Base-by-base conservation (phyloP, 2,797 vertebrate genomes). In the Picus viridis region DNA sequence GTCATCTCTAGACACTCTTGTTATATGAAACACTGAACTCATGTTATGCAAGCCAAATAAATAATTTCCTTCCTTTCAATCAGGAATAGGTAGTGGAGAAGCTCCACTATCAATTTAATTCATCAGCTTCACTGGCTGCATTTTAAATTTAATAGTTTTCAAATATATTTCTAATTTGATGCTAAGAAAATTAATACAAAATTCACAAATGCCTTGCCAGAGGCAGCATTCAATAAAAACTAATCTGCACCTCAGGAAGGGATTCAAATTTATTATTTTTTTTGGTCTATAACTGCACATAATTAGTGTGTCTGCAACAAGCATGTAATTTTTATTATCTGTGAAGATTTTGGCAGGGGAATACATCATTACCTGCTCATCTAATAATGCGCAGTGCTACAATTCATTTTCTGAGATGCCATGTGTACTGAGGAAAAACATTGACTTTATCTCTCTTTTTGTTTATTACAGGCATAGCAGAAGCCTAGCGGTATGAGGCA, bases 251-350 rank as follows among this genome's bases (percentile, higher is more conserved):
- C 57, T 81, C 84, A 86, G 76, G 73, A 93, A 93, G 71, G 56
- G 53, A 93, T 93, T 88, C 36, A 82, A 36, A 39, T 39, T 43
- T 92, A 16, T 92, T 92, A 90, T 93, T 91, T 82, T 83, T 78
- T 78, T 83, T 72, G 87, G 95, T 96, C 85, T 67, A 59, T 95
- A 96, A 85, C 91, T 87, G 61, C 56, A 94, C 71, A 96, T 97
- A 97, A 98, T 97, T 97, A 97, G 90, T 69, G 82, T 94, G 89
- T 86, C 85, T 96, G 74, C 93, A 96, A 96, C 93, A 94, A 93
- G 72, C 86, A 91, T 93, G 69, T 91, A 93, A 91, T 96, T 97
- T 97, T 97, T 97, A 95, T 96, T 97, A 96, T 97, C 96, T 96
- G 56, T 92, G 81, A 96, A 96, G 87, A 72, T 24, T 96, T 94